Evolutionary conservation across 2,113 vertebrate genomes (phyloP), one percentile per base, ranked within the genome.

Genomic region (Eulemur macaco): DNA sequence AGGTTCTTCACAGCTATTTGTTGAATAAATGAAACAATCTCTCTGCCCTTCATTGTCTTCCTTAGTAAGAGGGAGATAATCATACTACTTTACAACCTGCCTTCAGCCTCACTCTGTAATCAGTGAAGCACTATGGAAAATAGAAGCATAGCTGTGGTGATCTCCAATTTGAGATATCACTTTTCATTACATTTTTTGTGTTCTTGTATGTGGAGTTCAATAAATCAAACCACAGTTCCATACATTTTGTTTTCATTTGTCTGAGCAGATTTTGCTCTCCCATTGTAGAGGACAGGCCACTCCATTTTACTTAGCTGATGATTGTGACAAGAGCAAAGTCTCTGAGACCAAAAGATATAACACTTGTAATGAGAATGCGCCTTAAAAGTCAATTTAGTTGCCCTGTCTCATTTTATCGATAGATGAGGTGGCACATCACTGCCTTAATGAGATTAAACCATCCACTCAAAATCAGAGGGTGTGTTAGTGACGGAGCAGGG

Each of bases 21-120:
- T 14, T 31, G 71, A 37, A 15, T 31, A 15, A 47, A 73, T 77
- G 76, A 71, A 84, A 21, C 17, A 45, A 52, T n/a, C 18, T 50
- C 89, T 45, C n/a, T 20, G 31, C 27, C 9, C 58, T 42, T 77
- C 45, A 9, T 25, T 74, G 69, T 95, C 18, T 18, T 12, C 21
- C 1, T 18, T 52, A 74, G 37, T 69, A 58, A 69, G 34, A 71
- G 56, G 73, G 31, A 6, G 82, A 60, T 25, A 14, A 31, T 42
- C 1, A 0, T 25, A 17, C 12, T 29, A 71, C 17, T 69, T n/a
- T 3, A n/a, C 6, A 9, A 8, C 37, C 81, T n/a, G 64, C 42
- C 68, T 95, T 83, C 68, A 74, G 52, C 17, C 27, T 34, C 21
- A 6, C 11, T 21, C 3, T 12, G 56, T 5, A 42, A 76, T 56